Evolutionary conservation across 2,888 invertebrate genomes (phyloP).

Genomic region (Caenorhabditis sp.): DNA sequence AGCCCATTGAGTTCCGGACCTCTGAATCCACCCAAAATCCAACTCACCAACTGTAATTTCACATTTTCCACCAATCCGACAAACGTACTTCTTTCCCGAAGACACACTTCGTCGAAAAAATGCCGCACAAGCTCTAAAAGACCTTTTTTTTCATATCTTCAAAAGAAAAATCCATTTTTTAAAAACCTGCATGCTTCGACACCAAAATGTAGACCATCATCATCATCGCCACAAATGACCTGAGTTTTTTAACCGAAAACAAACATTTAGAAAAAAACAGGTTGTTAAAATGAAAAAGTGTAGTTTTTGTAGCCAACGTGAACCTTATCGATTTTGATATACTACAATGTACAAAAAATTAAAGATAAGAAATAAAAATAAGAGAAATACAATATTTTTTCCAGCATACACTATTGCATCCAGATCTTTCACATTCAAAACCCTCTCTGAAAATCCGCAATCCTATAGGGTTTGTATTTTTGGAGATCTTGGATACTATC

Average conservation of each 20-base stretch:
- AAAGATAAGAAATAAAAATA: neutral
- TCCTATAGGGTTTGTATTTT: slow-evolving; percentile 80
- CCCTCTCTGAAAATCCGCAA: slow-evolving; percentile 71
- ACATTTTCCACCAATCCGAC: slow-evolving; percentile 21
- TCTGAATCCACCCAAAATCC: neutral
- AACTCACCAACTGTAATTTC: slow-evolving; percentile 28
- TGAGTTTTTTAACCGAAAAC: slow-evolving; percentile 2
- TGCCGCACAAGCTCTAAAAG: slow-evolving; percentile 35
- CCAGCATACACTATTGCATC: slow-evolving; percentile 75
- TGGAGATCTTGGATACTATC: slow-evolving; percentile 92
- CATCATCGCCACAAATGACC: slow-evolving; percentile 23
- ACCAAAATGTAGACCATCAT: slow-evolving; percentile 37
- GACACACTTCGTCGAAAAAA: slow-evolving; percentile 40
- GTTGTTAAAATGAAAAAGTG: too few relatives aligned
- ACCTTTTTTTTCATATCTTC: too few relatives aligned
- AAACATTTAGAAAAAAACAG: too few relatives aligned
- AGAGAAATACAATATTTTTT: neutral
- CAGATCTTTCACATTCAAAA: slow-evolving; percentile 80
- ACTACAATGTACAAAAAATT: neutral
- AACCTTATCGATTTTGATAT: too few relatives aligned
- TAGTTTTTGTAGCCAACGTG: too few relatives aligned
- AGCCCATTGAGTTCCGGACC: neutral
- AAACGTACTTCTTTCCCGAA: slow-evolving; percentile 18
- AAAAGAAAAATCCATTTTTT: too few relatives aligned
- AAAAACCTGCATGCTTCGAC: slow-evolving; percentile 20